A percentile compares a stretch with the other conserved stretches of the same genome.
These are phyloP conservation scores for Dichetophora obliterata DNA, from an alignment of 2,888 invertebrate genomes.

Conservation along the genomic window DNA sequence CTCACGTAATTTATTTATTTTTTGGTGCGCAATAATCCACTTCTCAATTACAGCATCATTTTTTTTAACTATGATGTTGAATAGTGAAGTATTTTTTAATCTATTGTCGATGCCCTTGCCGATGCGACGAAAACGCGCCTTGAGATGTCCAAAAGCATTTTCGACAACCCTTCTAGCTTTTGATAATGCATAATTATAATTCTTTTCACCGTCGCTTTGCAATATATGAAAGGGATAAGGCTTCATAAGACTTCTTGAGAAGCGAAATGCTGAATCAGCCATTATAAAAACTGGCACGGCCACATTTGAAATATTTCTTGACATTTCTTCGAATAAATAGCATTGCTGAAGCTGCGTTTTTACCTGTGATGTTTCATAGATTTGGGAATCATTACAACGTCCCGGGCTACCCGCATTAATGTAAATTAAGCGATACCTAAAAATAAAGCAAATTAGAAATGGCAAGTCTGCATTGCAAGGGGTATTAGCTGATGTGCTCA, in stretches of 20 bases:
- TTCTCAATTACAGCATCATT: no score
- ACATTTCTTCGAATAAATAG: no score
- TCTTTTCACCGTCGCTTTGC: not conserved
- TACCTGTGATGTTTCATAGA: constrained; percentile 21
- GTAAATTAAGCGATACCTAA: constrained; percentile 29
- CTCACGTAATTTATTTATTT: no score
- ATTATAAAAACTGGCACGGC: constrained; percentile 33
- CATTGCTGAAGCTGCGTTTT: not conserved
- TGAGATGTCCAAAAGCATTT: not conserved
- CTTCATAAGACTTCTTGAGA: not conserved
- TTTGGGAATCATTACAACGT: constrained; percentile 31
- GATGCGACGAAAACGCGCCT: not conserved
- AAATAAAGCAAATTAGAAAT: not conserved
- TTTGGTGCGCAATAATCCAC: no score
- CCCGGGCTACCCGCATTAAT: constrained; percentile 39
- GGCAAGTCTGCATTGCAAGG: not conserved
- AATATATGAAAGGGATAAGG: not conserved
- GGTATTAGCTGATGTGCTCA: not conserved
- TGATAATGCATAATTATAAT: constrained; percentile 13
- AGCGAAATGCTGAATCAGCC: not conserved
- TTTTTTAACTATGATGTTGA: no score
- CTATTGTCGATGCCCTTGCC: not conserved
- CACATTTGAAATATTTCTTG: no score
- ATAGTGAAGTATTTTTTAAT: not conserved
- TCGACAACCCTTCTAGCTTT: not conserved